phyloP scores from a whole-genome alignment of 23 tunicate genomes.

The Ciona savignyi region DNA sequence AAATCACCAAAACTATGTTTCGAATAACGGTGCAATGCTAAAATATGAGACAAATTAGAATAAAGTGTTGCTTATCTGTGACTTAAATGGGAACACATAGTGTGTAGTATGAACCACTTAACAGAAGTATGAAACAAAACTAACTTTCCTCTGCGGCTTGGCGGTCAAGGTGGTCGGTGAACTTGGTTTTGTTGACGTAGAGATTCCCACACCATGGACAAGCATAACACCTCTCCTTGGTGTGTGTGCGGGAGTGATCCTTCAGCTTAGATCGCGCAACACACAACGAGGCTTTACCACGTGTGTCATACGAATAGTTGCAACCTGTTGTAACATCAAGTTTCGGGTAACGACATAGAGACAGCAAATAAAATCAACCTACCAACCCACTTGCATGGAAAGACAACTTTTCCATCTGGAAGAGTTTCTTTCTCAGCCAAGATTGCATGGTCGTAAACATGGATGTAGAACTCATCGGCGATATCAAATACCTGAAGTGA shows the following conservation, averaged over 20 bases:
- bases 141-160: conserved; percentile 63
- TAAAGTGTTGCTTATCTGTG: no score
- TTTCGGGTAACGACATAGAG: neutral
- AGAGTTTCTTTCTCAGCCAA: conserved; percentile 36
- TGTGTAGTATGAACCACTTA: no score
- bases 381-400: conserved; percentile 79
- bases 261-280: conserved; percentile 47
- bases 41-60: no score
- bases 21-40: no score
- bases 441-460: conserved; percentile 61
- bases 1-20: no score
- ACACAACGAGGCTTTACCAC: neutral
- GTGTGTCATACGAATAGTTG: conserved; percentile 26
- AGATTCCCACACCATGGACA: conserved; percentile 94
- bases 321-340: conserved; percentile 37
- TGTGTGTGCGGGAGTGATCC: conserved; percentile 72
- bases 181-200: conserved; percentile 76
- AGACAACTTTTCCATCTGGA: conserved; percentile 15
- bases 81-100: no score
- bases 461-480: conserved; percentile 80
- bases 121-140: conserved; percentile 1
- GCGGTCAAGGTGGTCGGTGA: conserved; percentile 69
- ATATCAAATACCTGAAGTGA: conserved; percentile 71
- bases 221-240: conserved; percentile 79
- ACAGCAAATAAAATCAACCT: neutral